Percentiles rank a stretch among this genome's conserved stretches.
Conservation (phyloP, 2,888 invertebrate species). For the Sthenelais limicola region DNA sequence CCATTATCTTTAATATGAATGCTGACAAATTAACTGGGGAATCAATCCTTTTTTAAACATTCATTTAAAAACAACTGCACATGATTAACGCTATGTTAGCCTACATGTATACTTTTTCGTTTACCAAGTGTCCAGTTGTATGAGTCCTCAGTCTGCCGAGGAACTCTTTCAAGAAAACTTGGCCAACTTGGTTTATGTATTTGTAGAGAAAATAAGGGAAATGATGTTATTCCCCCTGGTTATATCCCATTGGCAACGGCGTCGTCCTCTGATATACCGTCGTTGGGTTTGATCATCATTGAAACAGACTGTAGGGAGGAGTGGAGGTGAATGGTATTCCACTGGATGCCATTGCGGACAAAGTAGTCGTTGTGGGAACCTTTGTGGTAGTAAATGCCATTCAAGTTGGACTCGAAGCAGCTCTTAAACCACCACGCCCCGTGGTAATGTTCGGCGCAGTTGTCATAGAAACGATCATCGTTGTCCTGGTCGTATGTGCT, state of each 20-base stretch:
- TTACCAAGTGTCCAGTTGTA: too few relatives aligned
- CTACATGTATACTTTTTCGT: too few relatives aligned
- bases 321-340: slow-evolving; percentile 69
- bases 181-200: too few relatives aligned
- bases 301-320: slow-evolving; percentile 66
- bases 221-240: neutral
- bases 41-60: too few relatives aligned
- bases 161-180: too few relatives aligned
- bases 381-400: slow-evolving; percentile 67
- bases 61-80: too few relatives aligned
- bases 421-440: slow-evolving; percentile 72
- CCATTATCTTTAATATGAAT: too few relatives aligned
- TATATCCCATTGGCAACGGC: slow-evolving; percentile 18
- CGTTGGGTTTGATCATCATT: slow-evolving; percentile 67
- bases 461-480: slow-evolving; percentile 77
- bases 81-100: too few relatives aligned
- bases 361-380: slow-evolving; percentile 69
- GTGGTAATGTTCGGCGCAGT: slow-evolving; percentile 67
- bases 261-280: slow-evolving; percentile 12
- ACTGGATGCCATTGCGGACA: slow-evolving; percentile 68
- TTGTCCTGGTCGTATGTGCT: slow-evolving; percentile 91
- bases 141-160: too few relatives aligned
- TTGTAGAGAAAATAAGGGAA: neutral
- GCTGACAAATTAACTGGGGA: too few relatives aligned
- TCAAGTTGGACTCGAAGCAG: slow-evolving; percentile 70